These are phyloP conservation scores for Hemicrepidius hirtus DNA, from an alignment of 2,888 invertebrate species.

Conservation along the genomic window DNA sequence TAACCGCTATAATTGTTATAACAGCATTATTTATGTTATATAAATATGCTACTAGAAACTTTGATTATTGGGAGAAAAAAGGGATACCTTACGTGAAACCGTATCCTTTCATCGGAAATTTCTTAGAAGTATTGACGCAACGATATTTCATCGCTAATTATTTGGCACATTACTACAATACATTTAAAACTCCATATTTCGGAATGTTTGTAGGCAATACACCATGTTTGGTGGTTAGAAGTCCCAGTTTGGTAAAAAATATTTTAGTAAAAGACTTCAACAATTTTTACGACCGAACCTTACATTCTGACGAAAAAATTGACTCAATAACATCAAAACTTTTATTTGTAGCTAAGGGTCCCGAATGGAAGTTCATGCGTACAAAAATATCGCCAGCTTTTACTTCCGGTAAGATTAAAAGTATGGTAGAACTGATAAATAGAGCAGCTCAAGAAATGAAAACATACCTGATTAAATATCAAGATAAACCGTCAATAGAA, in stretches of 20 bases:
- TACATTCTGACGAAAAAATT: constrained; percentile 68
- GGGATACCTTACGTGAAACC: not conserved
- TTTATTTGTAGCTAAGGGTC: constrained; percentile 70
- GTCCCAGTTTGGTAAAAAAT: constrained; percentile 70
- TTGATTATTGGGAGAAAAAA: constrained; percentile 15
- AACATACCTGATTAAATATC: constrained; percentile 66
- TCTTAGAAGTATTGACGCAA: constrained; percentile 63
- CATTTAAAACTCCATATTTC: constrained; percentile 62
- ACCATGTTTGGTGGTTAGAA: constrained; percentile 70
- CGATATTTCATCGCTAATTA: constrained; percentile 62
- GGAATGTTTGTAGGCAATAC: constrained; percentile 72
- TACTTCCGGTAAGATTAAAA: constrained; percentile 73
- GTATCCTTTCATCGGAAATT: constrained; percentile 47
- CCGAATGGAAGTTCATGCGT: constrained; percentile 73
- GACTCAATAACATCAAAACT: constrained; percentile 69
- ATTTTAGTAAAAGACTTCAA: constrained; percentile 71
- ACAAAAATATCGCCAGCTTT: constrained; percentile 73
- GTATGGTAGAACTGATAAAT: constrained; percentile 71
- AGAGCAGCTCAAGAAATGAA: constrained; percentile 65
- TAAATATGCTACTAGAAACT: constrained; percentile 1
- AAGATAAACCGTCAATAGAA: constrained; percentile 59
- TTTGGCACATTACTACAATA: constrained; percentile 61
- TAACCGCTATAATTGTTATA: not conserved
- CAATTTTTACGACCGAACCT: constrained; percentile 70
- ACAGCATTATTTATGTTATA: not conserved